A percentile compares a stretch with the other conserved stretches of the same genome.
phyloP scores from a whole-genome alignment of 1,140 invertebrate species.

The Triops longicaudatus region DNA sequence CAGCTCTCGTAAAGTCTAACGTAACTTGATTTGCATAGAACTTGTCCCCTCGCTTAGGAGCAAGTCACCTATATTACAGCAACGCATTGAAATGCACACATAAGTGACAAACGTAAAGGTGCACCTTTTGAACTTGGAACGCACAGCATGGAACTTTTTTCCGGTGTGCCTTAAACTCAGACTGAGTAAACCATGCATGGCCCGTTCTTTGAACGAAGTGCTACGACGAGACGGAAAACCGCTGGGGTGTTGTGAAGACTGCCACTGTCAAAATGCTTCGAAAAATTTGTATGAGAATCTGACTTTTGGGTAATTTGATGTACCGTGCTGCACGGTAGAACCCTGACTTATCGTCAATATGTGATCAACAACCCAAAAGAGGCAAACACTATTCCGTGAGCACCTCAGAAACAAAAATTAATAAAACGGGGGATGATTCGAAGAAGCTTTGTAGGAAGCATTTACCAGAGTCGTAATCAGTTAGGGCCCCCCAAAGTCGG shows the following conservation, averaged over 20 bases:
- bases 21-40: neutral
- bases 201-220: too few relatives aligned
- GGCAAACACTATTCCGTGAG: neutral
- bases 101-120: neutral
- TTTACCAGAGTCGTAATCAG: slow-evolving; percentile 12
- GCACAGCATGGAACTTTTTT: slow-evolving; percentile 3
- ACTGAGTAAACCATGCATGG: neutral
- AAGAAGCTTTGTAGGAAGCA: neutral
- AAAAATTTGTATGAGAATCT: too few relatives aligned
- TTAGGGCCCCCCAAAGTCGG: neutral
- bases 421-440: neutral
- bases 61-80: neutral
- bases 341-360: neutral
- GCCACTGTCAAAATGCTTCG: too few relatives aligned
- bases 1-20: neutral
- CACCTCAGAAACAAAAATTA: neutral
- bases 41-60: slow-evolving; percentile 9
- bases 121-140: neutral
- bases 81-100: neutral
- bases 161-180: neutral
- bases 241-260: too few relatives aligned
- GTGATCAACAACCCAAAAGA: slow-evolving; percentile 16
- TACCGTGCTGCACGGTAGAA: neutral
- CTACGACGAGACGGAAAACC: too few relatives aligned
- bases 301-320: too few relatives aligned